phyloP scores from a whole-genome alignment of 2,888 invertebrate genomes.

The Mycogona germanica region DNA sequence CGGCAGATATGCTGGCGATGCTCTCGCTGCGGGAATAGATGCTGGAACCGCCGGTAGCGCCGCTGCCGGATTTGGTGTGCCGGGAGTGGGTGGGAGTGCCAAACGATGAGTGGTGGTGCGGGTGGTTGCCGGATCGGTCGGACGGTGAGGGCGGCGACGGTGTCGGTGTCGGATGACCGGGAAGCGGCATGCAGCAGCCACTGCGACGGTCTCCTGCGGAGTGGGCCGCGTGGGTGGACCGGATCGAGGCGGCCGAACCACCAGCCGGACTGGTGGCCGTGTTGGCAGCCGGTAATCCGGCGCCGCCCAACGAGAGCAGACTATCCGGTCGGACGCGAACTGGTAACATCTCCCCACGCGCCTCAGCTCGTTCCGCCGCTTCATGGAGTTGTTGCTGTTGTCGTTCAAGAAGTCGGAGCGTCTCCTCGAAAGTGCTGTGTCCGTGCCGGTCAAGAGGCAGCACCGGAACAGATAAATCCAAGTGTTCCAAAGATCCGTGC shows the following conservation, averaged over 20 bases:
- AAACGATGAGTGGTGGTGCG: slow-evolving; percentile 4
- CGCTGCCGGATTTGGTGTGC: slow-evolving; percentile 1
- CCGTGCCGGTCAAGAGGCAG: no score
- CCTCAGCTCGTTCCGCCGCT: no score
- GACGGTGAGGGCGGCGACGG: slow-evolving; percentile 14
- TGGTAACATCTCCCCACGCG: no score
- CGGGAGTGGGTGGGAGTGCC: background rate
- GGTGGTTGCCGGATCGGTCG: no score
- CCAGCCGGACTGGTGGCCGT: background rate
- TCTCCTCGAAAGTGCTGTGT: no score
- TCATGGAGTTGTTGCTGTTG: no score
- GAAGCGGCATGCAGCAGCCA: slow-evolving; percentile 14
- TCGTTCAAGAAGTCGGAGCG: no score
- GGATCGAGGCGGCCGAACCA: background rate
- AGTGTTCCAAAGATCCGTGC: no score
- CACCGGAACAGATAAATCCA: no score
- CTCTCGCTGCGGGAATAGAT: slow-evolving; percentile 18
- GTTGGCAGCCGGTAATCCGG: background rate
- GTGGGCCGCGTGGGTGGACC: background rate
- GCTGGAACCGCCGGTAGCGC: background rate
- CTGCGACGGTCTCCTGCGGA: slow-evolving; percentile 1
- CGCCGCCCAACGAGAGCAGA: no score
- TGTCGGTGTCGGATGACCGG: slow-evolving; percentile 8
- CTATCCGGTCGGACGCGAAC: no score
- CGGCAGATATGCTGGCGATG: slow-evolving; percentile 13